Evolutionary conservation across 2,113 vertebrate genomes (phyloP).

Genomic region (Probosciger aterrimus): DNA sequence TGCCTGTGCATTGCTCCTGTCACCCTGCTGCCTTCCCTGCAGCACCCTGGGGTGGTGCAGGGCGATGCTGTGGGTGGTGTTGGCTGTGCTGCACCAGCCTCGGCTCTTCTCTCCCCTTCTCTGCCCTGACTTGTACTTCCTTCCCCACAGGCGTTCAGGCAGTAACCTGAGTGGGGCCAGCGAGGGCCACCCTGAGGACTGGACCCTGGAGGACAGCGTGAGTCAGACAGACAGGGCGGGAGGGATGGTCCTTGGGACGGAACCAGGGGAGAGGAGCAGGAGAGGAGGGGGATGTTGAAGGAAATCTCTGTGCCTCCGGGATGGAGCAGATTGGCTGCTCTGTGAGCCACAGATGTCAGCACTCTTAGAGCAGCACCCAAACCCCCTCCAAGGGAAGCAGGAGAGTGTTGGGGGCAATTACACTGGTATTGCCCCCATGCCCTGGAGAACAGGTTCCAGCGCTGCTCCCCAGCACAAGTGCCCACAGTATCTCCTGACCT

Average conservation of each 20-base stretch:
- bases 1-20: fast-evolving
- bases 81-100: background rate
- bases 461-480: background rate
- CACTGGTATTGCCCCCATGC: fast-evolving
- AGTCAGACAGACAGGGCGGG: background rate
- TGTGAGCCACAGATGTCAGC: background rate
- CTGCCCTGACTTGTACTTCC: background rate
- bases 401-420: background rate
- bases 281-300: background rate
- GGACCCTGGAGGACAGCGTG: constrained; percentile 87
- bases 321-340: background rate
- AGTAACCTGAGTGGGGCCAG: constrained; percentile 87
- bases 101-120: background rate
- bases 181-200: constrained; percentile 82
- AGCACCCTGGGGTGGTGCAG: background rate
- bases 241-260: fast-evolving
- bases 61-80: background rate
- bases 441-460: background rate
- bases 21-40: background rate
- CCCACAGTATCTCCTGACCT: background rate
- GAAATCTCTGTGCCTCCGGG: fast-evolving
- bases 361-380: background rate
- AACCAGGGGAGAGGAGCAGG: background rate
- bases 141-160: constrained; percentile 80
- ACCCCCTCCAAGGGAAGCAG: background rate